Evolutionary conservation across 2,797 vertebrate genomes (phyloP).

Genomic region (Anolis apletophallus): DNA sequence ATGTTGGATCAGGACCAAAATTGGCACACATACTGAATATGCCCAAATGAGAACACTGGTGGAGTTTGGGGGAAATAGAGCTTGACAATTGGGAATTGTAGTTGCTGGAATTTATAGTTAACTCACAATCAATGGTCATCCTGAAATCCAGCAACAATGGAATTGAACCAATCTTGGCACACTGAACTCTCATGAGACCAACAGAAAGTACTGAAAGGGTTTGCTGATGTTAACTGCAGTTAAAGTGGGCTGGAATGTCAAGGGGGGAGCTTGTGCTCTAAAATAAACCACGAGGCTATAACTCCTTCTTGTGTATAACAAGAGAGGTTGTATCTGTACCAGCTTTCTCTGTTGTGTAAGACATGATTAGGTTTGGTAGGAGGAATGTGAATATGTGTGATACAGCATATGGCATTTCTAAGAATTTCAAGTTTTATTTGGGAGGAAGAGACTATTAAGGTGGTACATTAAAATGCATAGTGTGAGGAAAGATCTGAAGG

Average conservation of each 20-base stretch:
- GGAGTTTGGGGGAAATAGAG: no score
- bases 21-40: no score
- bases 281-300: not conserved
- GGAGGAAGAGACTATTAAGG: not conserved
- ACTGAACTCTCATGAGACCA: no score
- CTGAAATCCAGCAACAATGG: no score
- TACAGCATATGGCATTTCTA: not conserved
- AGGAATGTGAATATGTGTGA: not conserved
- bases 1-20: no score
- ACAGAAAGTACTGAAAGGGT: no score
- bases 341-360: not conserved
- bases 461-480: not conserved
- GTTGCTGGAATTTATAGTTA: no score
- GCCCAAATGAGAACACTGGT: no score
- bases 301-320: not conserved
- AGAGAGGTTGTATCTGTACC: not conserved
- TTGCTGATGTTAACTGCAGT: not conserved
- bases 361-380: not conserved
- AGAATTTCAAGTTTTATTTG: not conserved
- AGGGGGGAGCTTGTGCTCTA: not conserved
- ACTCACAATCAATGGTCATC: no score
- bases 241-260: not conserved
- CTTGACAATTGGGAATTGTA: no score
- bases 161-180: no score
- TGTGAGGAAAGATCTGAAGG: not conserved